Conservation (phyloP, 2,113 vertebrate species). For the Paralichthys olivaceus region DNA sequence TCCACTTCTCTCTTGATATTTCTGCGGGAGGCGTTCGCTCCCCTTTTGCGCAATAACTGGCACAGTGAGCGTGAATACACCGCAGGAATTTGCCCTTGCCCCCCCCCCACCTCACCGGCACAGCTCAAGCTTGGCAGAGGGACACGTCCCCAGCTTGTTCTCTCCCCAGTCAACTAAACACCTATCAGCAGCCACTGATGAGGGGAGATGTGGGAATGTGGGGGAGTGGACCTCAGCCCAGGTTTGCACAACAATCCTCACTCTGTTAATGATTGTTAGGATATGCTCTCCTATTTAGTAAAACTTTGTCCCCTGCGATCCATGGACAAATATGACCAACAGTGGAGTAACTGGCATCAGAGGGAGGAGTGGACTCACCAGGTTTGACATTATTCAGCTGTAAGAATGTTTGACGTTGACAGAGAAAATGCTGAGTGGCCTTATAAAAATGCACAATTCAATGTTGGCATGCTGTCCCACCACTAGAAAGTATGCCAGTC, state of each 20-base stretch:
- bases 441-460: slow-evolving; percentile 24
- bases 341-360: background rate
- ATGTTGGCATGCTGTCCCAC: slow-evolving; percentile 60
- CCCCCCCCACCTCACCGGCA: background rate
- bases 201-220: background rate
- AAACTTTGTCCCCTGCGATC: slow-evolving; percentile 52
- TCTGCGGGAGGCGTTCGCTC: slow-evolving; percentile 28
- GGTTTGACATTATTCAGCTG: background rate
- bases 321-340: slow-evolving; percentile 38
- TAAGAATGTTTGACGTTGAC: background rate
- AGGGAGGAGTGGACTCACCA: background rate
- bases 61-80: slow-evolving; percentile 56
- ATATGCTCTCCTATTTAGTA: slow-evolving; percentile 1
- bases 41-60: slow-evolving; percentile 55
- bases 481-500: slow-evolving; percentile 49
- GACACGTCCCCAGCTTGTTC: background rate
- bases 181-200: slow-evolving; percentile 4
- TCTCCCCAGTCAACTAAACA: slow-evolving; percentile 2
- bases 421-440: slow-evolving; percentile 11
- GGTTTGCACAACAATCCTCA: slow-evolving; percentile 26
- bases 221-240: slow-evolving; percentile 6
- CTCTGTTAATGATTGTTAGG: slow-evolving; percentile 70
- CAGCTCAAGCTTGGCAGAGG: slow-evolving; percentile 1
- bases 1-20: slow-evolving; percentile 3
- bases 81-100: slow-evolving; percentile 58